Evolutionary conservation across 2,113 vertebrate genomes (phyloP).

Genomic region (Canis aureus): DNA sequence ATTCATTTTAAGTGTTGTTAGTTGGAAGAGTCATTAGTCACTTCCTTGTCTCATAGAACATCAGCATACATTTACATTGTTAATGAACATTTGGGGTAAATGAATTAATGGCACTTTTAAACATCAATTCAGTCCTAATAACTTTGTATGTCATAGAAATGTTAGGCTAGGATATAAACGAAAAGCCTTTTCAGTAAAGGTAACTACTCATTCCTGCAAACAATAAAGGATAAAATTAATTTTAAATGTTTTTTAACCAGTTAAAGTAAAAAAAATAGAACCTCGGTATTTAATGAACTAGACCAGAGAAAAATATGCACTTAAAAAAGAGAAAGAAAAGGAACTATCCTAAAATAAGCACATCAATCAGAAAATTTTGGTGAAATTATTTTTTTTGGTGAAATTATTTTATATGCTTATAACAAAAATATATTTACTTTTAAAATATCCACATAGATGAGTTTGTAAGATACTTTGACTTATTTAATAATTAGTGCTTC

Average conservation of each 20-base stretch:
- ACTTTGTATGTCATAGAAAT: conserved; percentile 92
- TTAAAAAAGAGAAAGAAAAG: conserved; percentile 11
- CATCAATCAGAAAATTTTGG: conserved; percentile 27
- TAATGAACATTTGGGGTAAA: conserved; percentile 97
- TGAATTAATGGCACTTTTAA: conserved; percentile 96
- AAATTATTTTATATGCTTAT: conserved; percentile 48
- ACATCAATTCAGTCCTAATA: conserved; percentile 95
- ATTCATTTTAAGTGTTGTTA: conserved; percentile 92
- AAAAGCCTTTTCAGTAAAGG: conserved; percentile 88
- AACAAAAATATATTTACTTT: conserved; percentile 55
- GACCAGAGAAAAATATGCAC: conserved; percentile 63
- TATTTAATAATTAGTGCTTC: neutral
- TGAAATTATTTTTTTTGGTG: conserved; percentile 45
- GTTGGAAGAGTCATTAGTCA: conserved; percentile 95
- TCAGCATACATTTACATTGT: conserved; percentile 99
- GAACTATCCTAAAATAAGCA: conserved; percentile 31
- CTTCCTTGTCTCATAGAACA: conserved; percentile 94
- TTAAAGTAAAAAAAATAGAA: conserved; percentile 62
- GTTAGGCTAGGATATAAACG: conserved; percentile 89
- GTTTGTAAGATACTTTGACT: neutral
- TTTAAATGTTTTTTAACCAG: conserved; percentile 78
- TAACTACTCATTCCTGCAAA: conserved; percentile 90
- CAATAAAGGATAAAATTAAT: conserved; percentile 87
- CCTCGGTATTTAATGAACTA: conserved; percentile 76
- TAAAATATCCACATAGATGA: conserved; percentile 2